A percentile compares a stretch with the other conserved stretches of the same genome.
Evolutionary conservation across 2,888 invertebrate genomes (phyloP).

Genomic region (Drosophila nr. perissopoda): DNA sequence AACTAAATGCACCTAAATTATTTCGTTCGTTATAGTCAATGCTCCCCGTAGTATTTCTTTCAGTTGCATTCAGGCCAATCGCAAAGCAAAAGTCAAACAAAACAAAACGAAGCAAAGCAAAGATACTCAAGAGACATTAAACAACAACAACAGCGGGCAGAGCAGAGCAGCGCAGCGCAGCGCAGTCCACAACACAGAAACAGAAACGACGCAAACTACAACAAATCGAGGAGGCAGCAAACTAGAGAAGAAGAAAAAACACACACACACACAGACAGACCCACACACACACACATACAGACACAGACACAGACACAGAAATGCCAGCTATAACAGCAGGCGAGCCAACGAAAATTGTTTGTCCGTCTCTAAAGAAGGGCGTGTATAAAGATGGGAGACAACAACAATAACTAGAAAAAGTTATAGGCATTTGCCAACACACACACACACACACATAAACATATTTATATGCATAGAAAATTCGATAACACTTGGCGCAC

Average conservation of each 20-base stretch:
- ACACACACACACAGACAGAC: background rate
- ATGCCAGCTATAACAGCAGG: constrained; percentile 17
- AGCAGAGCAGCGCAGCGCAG: constrained; percentile 10
- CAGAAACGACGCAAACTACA: constrained; percentile 51
- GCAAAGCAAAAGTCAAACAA: constrained; percentile 54
- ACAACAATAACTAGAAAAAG: constrained; percentile 10
- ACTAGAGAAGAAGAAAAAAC: constrained; percentile 15
- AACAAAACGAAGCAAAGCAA: constrained; percentile 43
- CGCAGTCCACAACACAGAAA: constrained; percentile 29
- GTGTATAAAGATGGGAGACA: constrained; percentile 34
- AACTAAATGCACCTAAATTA: constrained; percentile 35
- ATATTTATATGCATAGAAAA: background rate
- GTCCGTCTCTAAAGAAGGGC: constrained; percentile 50
- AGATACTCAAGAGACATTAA: constrained; percentile 55
- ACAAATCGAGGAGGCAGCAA: constrained; percentile 45
- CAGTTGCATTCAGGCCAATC: constrained; percentile 82
- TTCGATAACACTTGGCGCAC: constrained; percentile 33
- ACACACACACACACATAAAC: background rate
- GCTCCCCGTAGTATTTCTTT: constrained; percentile 23
- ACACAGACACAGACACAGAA: constrained; percentile 2
- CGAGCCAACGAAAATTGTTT: constrained; percentile 44
- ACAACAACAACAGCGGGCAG: constrained; percentile 24
- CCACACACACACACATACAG: background rate
- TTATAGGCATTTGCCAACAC: constrained; percentile 30
- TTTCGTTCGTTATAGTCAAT: constrained; percentile 46